Conservation (phyloP, 1,140 invertebrate genomes). For the Drosophila bocqueti region DNA sequence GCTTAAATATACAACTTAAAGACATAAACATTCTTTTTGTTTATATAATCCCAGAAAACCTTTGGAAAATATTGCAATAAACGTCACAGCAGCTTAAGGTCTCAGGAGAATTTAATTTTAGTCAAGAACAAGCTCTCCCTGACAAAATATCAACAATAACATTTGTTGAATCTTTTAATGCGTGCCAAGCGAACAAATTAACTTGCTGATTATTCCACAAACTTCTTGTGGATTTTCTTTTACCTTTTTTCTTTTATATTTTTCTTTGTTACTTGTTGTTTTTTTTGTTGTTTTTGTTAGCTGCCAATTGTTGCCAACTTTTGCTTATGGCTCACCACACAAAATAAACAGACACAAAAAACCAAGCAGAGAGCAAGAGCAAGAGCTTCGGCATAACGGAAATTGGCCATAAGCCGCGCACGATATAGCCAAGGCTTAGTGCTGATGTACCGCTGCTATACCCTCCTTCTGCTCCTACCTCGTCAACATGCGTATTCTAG, state of each 20-base stretch:
- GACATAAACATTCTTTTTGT: too few relatives aligned
- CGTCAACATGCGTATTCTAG: constrained; percentile 15
- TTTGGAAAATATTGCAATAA: not conserved
- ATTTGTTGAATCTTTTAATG: constrained; percentile 36
- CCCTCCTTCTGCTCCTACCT: not conserved
- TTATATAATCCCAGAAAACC: not conserved
- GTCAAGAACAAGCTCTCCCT: not conserved
- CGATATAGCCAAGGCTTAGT: constrained; percentile 61
- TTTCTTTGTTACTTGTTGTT: not conserved
- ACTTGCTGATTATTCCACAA: constrained; percentile 34
- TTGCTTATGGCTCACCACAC: constrained; percentile 28
- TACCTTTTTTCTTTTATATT: constrained; percentile 1
- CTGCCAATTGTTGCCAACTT: constrained; percentile 44
- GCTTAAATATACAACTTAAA: not conserved
- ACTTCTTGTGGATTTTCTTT: constrained; percentile 7
- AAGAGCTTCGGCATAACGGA: constrained; percentile 61
- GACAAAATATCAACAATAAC: constrained; percentile 14
- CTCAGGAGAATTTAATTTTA: not conserved
- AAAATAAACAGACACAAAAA: constrained; percentile 2
- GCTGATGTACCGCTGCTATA: constrained; percentile 10
- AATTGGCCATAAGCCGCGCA: constrained; percentile 81
- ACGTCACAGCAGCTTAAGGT: not conserved
- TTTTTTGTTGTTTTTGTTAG: constrained; percentile 11
- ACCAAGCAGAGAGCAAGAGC: constrained; percentile 3
- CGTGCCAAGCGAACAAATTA: constrained; percentile 37